Evolutionary conservation across 1,140 invertebrate species (phyloP).

Genomic region (Drosophila malerkotliana): DNA sequence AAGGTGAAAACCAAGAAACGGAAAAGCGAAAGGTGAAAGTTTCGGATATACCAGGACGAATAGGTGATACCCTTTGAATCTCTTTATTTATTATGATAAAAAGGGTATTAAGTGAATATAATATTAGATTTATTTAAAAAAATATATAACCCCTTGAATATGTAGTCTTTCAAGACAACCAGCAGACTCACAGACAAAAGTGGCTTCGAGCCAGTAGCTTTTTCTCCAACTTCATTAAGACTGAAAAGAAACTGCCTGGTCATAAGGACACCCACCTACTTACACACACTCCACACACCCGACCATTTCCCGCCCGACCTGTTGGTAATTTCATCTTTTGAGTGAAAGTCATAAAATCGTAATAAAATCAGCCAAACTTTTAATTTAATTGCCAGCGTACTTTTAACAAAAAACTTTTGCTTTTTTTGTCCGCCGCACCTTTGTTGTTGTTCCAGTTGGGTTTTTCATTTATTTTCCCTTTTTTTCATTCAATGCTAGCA

Average conservation of each 20-base stretch:
- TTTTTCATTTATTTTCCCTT: background rate
- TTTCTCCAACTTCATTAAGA: constrained; percentile 4
- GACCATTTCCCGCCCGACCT: constrained; percentile 25
- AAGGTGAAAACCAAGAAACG: constrained; percentile 30
- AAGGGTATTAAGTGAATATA: no score
- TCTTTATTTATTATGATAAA: no score
- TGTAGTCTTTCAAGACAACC: background rate
- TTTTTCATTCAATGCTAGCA: constrained; percentile 65
- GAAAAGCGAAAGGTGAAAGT: constrained; percentile 12
- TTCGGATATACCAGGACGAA: background rate
- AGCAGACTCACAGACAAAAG: background rate
- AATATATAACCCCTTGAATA: no score
- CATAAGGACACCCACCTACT: constrained; percentile 7
- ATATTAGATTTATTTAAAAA: no score
- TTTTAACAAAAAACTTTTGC: constrained; percentile 49
- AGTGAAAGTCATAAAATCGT: constrained; percentile 69
- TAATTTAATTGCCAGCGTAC: constrained; percentile 65
- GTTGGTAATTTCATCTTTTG: constrained; percentile 39
- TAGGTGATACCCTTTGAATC: constrained; percentile 2
- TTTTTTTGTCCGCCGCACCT: background rate
- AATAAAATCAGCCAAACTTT: constrained; percentile 69
- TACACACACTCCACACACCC: background rate
- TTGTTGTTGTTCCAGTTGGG: background rate
- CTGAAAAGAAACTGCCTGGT: constrained; percentile 7
- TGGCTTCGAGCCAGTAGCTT: background rate